Base-by-base conservation (phyloP, 2,888 invertebrate genomes). In the Hedya salicella region DNA sequence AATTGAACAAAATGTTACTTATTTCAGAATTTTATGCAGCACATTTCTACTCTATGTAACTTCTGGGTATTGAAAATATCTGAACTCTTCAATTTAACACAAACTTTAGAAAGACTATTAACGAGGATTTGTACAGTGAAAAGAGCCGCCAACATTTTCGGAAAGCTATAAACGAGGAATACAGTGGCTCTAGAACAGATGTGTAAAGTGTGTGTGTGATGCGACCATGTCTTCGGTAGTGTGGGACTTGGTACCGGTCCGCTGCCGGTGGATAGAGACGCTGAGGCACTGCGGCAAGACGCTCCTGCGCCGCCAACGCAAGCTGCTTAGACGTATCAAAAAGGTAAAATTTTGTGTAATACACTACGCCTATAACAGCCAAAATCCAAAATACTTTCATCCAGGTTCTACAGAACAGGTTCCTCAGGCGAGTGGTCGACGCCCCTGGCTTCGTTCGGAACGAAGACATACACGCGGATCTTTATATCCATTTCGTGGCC, bases 231-330 rank as follows among this genome's bases (percentile, higher is more conserved):
- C 68, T 66, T 69, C 54, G 16, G 75, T 70, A 11, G 71, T 75
- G 67, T 76, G 75, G 86, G 89, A 91, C 72, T 71, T 93, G 75
- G 81, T 92, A 84, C 92, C 89, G 72, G 84, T 85, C 62, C 79
- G 89, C 75, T 83, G 87, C 75, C 83, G 88, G 30, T 91, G 91
- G 90, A 88, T 93, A 53, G 91, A 91, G 76, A 89, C 92, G 49
- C 76, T 92, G 75, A 79, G 91, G 57, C 85, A 89, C 69, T 93
- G 92, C 76, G 92, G 92, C 46, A 92, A 92, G 74, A 91, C 92
- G 16, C 80, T 93, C 67, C 81, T 93, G 78, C 82, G 91, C 13
- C 83, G 92, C 42, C 92, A 92, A 72, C 80, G 92, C 46, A 79
- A 89, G 16, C 74, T 93, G n/a, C 82, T 93, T 49, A 83, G 89